Conservation (phyloP, 2,888 invertebrate species). For the Chalcosyrphus nemorum region DNA sequence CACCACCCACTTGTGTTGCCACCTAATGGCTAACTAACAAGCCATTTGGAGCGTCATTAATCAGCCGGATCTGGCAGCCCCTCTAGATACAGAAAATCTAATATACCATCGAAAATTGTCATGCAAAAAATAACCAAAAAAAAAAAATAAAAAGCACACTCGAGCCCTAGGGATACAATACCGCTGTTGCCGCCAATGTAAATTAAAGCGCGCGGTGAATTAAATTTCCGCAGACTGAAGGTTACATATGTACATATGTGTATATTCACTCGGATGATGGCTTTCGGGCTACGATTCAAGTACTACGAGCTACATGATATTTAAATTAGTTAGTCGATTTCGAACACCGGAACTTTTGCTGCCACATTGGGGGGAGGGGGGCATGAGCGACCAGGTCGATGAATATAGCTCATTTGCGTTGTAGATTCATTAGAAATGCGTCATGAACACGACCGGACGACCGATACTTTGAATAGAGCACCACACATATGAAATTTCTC, state of each 20-base stretch:
- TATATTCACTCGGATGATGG: constrained; percentile 2
- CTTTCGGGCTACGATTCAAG: neutral
- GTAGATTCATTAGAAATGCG: too few species aligned
- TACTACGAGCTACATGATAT: neutral
- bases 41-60: constrained; percentile 40
- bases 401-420: too few species aligned
- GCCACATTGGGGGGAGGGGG: neutral
- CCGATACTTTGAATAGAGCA: too few species aligned
- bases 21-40: constrained; percentile 39
- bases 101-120: constrained; percentile 5
- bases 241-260: too few species aligned
- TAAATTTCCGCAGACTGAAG: constrained; percentile 23
- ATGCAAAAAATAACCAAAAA: neutral
- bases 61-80: constrained; percentile 10
- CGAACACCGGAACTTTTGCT: neutral
- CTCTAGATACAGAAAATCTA: neutral
- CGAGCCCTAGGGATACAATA: constrained; percentile 18
- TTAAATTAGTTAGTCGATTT: constrained; percentile 27
- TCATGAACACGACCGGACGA: too few species aligned
- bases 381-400: neutral
- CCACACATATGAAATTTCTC: too few species aligned
- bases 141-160: too few species aligned
- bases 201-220: constrained; percentile 36
- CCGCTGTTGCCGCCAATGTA: constrained; percentile 7
- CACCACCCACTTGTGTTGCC: neutral